phyloP scores from a whole-genome alignment of 2,888 invertebrate genomes.

The Tridacna crocea region DNA sequence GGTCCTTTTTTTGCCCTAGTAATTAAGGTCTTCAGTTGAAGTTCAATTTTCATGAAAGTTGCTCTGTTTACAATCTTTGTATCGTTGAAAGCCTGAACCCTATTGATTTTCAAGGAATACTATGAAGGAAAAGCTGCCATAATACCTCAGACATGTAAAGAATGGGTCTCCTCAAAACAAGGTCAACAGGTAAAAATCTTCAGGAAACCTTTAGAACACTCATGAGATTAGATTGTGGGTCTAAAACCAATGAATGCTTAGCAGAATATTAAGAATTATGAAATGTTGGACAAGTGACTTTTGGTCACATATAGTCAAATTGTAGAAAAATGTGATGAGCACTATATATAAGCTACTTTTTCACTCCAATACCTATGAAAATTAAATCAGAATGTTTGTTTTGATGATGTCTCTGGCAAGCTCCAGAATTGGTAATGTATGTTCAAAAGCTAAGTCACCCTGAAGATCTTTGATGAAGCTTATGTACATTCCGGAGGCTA shows the following conservation, averaged over 20 bases:
- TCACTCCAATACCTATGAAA: too few species aligned
- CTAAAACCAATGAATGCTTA: background rate
- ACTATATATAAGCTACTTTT: too few species aligned
- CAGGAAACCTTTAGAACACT: background rate
- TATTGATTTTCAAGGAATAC: background rate
- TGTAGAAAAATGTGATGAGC: too few species aligned
- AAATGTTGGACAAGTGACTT: too few species aligned
- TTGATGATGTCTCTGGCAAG: background rate
- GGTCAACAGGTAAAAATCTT: background rate
- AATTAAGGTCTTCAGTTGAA: too few species aligned
- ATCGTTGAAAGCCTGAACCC: background rate
- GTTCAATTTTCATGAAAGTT: background rate
- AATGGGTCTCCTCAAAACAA: too few species aligned
- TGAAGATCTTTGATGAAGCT: too few species aligned
- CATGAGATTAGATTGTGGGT: background rate
- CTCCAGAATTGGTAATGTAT: background rate
- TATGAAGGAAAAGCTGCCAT: background rate
- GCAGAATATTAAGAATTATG: background rate
- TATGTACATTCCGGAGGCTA: too few species aligned
- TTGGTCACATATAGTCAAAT: too few species aligned
- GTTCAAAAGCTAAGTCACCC: constrained; percentile 5
- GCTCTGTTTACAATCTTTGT: background rate
- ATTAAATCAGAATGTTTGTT: too few species aligned
- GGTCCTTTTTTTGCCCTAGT: too few species aligned
- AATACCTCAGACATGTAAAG: too few species aligned